phyloP scores from a whole-genome alignment of 1,140 invertebrate species.

The Apis dorsata region DNA sequence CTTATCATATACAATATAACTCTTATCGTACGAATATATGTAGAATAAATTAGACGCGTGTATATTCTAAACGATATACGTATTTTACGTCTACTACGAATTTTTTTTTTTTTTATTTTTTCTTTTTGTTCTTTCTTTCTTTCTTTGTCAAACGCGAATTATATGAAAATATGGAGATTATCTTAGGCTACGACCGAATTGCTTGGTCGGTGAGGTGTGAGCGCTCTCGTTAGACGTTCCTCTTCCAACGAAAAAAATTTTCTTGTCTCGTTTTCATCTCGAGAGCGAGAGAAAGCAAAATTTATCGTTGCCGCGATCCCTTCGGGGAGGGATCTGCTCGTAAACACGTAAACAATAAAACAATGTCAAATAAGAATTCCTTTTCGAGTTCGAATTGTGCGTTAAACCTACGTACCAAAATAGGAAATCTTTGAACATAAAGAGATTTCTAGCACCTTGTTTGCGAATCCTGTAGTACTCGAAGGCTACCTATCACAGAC shows the following conservation, averaged over 20 bases:
- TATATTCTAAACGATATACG: conserved; percentile 50
- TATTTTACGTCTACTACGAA: conserved; percentile 14
- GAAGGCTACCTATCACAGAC: conserved; percentile 70
- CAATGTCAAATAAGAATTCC: not conserved
- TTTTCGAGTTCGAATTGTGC: conserved; percentile 26
- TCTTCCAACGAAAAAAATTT: conserved; percentile 16
- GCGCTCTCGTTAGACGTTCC: conserved; percentile 17
- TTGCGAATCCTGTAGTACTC: conserved; percentile 60
- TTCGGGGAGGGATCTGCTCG: conserved; percentile 1
- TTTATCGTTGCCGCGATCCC: conserved; percentile 27
- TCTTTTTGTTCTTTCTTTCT: not conserved
- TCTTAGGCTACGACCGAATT: conserved; percentile 60
- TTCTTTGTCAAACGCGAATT: conserved; percentile 29
- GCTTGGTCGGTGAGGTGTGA: conserved; percentile 46
- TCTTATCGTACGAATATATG: conserved; percentile 45
- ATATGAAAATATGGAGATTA: conserved; percentile 67
- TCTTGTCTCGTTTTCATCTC: not conserved
- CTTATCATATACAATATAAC: conserved; percentile 2
- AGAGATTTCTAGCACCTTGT: conserved; percentile 66
- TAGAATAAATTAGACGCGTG: conserved; percentile 57
- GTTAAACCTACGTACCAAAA: conserved; percentile 58
- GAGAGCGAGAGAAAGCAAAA: conserved; percentile 7
- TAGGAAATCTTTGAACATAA: conserved; percentile 60
- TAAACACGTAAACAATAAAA: conserved; percentile 39
- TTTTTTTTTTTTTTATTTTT: not conserved